Evolutionary conservation across 2,113 vertebrate species (phyloP), one percentile per base, ranked within the genome.

Genomic region (Xyliphius kryptos): DNA sequence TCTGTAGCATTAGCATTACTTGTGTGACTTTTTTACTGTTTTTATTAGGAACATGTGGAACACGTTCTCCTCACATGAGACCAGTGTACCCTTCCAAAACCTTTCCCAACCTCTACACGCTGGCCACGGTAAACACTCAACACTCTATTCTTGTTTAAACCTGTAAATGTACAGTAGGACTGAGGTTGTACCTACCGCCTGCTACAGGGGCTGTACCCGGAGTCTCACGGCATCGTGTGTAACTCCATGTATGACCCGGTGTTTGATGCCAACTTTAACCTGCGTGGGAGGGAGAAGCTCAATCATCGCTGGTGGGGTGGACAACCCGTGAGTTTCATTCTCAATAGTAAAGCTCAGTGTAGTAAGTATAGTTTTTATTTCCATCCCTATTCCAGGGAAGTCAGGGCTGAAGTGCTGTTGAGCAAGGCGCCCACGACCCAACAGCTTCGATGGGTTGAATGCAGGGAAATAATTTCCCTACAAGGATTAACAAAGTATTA

Each of bases 231-330:
- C 17, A 99, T 99, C 69, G 91, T 99, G 77, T 93, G 92, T 17
- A 99, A 99, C 82, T 93, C 90, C 3, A 99, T 99, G 95, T 89
- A 98, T 19, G 96, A 99, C 79, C 90, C 93, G 0, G 89, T 92
- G 19, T 99, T 99, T 68, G 91, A 98, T 63, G 94, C 95, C 68
- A 91, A 85, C 67, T 99, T 99, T 81, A 92, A 77, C 61, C 89
- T 98, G 75, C 87, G 91, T 56, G 89, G 91, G 46, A 80, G 91
- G 80, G 96, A 99, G 85, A 99, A 99, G 68, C 92, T 99, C 58
- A 96, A 93, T 79, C 96, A 94, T 65, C 89, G 94, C 76, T 99
- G 96, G 96, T 99, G 96, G 96, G 94, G 94, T 15, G 96, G 96
- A 8, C 94, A 99, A 69, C 96, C 96, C 13, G 95, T 99, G 85